Evolutionary conservation across 2,888 invertebrate species (phyloP).

Genomic region (Desoria tigrina): DNA sequence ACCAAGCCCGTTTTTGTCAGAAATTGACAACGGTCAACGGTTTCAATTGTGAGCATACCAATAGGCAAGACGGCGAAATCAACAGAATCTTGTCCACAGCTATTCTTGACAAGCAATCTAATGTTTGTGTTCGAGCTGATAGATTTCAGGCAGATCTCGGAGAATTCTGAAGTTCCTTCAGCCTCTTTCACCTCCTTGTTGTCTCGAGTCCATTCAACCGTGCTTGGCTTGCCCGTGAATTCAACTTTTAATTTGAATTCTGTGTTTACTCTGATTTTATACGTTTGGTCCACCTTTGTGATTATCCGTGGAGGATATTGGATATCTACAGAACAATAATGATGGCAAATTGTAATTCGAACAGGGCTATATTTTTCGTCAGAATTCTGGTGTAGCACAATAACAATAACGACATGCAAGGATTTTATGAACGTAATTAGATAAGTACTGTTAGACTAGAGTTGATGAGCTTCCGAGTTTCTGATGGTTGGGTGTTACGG

Average conservation of each 20-base stretch:
- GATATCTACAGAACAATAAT: conserved; percentile 9
- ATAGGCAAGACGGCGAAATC: conserved; percentile 71
- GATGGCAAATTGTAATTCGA: too few relatives aligned
- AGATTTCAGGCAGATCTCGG: neutral
- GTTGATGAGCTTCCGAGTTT: too few relatives aligned
- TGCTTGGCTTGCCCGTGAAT: conserved; percentile 12
- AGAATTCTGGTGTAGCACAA: too few relatives aligned
- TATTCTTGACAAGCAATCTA: conserved; percentile 2
- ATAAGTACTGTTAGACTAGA: too few relatives aligned
- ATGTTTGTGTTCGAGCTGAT: neutral
- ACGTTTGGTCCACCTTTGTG: conserved; percentile 64
- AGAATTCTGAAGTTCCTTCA: neutral
- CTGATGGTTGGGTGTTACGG: too few relatives aligned
- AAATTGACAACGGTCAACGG: too few relatives aligned
- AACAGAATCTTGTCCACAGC: conserved; percentile 12
- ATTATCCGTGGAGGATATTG: conserved; percentile 59
- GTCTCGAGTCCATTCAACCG: neutral
- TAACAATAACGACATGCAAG: too few relatives aligned
- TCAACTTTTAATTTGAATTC: conserved; percentile 69
- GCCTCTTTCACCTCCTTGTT: neutral
- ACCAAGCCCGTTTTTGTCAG: too few relatives aligned
- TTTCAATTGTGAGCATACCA: conserved; percentile 63
- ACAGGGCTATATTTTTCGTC: too few relatives aligned
- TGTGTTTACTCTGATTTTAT: conserved; percentile 67
- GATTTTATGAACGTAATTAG: too few relatives aligned